These are phyloP conservation scores for Prochilodus magdalenae DNA, from an alignment of 2,113 vertebrate genomes.

Conservation along the genomic window DNA sequence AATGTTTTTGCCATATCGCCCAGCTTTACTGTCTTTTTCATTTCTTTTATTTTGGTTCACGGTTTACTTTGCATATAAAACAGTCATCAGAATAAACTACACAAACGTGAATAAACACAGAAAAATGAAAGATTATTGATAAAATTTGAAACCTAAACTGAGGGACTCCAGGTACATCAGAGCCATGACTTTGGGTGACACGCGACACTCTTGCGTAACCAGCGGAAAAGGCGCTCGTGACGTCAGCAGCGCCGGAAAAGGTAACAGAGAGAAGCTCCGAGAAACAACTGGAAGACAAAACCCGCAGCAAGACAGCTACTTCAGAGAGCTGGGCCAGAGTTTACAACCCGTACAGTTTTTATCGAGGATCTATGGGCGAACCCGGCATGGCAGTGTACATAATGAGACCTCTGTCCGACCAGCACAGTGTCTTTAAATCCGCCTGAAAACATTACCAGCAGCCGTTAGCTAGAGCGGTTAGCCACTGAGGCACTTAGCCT, in stretches of 20 bases:
- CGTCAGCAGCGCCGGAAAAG: conserved; percentile 27
- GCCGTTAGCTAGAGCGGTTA: neutral
- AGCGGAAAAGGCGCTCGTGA: conserved; percentile 23
- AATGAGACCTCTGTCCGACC: neutral
- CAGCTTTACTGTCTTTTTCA: too few relatives aligned
- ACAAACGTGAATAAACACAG: too few relatives aligned
- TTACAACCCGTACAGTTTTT: too few relatives aligned
- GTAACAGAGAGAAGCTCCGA: conserved; percentile 31
- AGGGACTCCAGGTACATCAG: too few relatives aligned
- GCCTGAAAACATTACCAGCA: neutral
- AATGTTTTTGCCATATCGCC: too few relatives aligned
- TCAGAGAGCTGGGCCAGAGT: neutral
- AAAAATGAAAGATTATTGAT: too few relatives aligned
- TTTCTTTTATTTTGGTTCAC: too few relatives aligned
- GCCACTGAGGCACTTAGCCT: conserved; percentile 6
- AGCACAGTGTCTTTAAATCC: neutral
- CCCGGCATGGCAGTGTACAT: neutral
- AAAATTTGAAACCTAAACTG: too few relatives aligned
- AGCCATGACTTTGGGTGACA: neutral
- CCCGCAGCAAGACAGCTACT: neutral
- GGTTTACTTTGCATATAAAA: too few relatives aligned
- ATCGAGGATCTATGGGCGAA: neutral
- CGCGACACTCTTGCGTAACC: conserved; percentile 1
- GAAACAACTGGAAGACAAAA: conserved; percentile 36
- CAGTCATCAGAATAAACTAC: too few relatives aligned